Conservation (phyloP, 2,888 invertebrate genomes). For the Spilosoma lubricipeda region DNA sequence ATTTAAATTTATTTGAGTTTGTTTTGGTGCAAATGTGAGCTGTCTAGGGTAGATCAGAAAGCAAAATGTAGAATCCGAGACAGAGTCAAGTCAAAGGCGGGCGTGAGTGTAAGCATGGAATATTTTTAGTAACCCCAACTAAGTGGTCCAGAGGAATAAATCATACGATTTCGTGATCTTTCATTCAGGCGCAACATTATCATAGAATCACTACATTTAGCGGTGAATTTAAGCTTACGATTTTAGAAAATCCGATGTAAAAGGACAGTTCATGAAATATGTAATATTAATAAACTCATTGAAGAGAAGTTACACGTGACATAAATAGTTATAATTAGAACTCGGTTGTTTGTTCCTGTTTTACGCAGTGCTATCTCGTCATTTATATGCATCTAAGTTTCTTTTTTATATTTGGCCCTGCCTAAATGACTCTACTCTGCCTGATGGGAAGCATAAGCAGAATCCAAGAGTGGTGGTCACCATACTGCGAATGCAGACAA, state of each 20-base stretch:
- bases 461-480: too few relatives aligned
- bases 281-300: not conserved
- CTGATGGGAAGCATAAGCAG: too few relatives aligned
- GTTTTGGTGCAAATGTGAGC: conserved; percentile 50
- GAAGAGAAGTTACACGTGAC: not conserved
- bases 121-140: conserved; percentile 68
- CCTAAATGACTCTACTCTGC: too few relatives aligned
- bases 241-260: conserved; percentile 5
- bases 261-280: not conserved
- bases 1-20: conserved; percentile 55
- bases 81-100: conserved; percentile 72
- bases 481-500: too few relatives aligned
- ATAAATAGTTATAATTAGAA: not conserved
- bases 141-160: conserved; percentile 62
- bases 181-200: conserved; percentile 30
- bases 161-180: conserved; percentile 52
- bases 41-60: conserved; percentile 61
- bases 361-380: not conserved
- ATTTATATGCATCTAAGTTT: not conserved
- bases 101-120: conserved; percentile 71
- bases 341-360: not conserved
- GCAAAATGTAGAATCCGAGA: conserved; percentile 77
- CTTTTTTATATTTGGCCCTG: too few relatives aligned
- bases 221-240: conserved; percentile 13
- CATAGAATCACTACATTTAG: conserved; percentile 11